A percentile compares a stretch with the other conserved stretches of the same genome.
Evolutionary conservation across 2,888 invertebrate genomes (phyloP).

Genomic region (Rhabditophanes sp.): DNA sequence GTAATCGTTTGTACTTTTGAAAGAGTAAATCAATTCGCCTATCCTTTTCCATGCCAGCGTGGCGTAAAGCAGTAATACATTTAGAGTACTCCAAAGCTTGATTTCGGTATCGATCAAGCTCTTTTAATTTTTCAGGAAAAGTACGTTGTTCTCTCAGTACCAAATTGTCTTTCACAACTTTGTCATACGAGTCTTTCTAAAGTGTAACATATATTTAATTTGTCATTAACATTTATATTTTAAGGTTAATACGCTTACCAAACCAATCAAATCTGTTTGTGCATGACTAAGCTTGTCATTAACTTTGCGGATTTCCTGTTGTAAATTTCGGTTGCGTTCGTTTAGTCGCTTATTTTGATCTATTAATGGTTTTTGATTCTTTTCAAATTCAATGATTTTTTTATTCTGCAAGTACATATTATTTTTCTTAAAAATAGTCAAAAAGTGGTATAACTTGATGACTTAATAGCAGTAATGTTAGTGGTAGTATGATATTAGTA

Average conservation of each 20-base stretch:
- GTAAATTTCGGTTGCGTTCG: conserved; percentile 29
- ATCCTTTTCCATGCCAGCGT: conserved; percentile 37
- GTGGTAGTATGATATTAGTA: too few relatives aligned
- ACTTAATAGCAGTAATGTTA: background rate
- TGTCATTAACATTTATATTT: conserved; percentile 1
- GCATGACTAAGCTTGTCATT: conserved; percentile 29
- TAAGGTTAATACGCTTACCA: conserved; percentile 29
- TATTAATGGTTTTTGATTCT: conserved; percentile 31
- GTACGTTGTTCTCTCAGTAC: conserved; percentile 30
- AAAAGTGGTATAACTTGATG: too few relatives aligned
- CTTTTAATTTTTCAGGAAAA: conserved; percentile 40
- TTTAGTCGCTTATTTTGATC: conserved; percentile 33
- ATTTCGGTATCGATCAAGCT: conserved; percentile 29
- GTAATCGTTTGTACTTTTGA: conserved; percentile 28
- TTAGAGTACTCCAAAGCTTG: conserved; percentile 39
- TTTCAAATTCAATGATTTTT: conserved; percentile 41
- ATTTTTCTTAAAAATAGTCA: too few relatives aligned
- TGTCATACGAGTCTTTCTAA: conserved; percentile 36
- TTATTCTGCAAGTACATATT: conserved; percentile 43
- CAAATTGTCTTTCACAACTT: conserved; percentile 32
- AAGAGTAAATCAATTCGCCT: conserved; percentile 33
- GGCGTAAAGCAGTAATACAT: conserved; percentile 39
- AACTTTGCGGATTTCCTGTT: conserved; percentile 25
- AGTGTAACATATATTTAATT: conserved; percentile 4
- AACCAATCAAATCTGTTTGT: conserved; percentile 32